phyloP scores from a whole-genome alignment of 1,140 invertebrate genomes.

The Solenopsis fugax region DNA sequence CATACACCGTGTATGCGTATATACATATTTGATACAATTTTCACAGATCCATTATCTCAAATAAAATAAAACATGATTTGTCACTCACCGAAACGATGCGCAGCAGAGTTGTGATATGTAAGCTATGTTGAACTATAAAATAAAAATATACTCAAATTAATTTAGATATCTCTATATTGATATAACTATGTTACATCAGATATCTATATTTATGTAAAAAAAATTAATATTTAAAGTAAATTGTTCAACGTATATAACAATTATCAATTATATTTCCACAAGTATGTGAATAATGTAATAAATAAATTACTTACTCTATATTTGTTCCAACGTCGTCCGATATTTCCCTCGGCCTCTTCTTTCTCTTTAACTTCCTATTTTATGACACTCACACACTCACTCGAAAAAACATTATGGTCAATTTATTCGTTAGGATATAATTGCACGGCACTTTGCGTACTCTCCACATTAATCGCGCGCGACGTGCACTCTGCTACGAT shows the following conservation, averaged over 20 bases:
- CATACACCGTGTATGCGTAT: background rate
- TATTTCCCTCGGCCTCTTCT: background rate
- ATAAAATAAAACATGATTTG: conserved; percentile 38
- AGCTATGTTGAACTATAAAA: background rate
- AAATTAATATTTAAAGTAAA: conserved; percentile 6
- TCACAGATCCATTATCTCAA: conserved; percentile 22
- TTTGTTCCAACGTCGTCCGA: background rate
- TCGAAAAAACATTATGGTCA: background rate
- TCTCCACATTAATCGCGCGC: background rate
- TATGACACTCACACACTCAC: background rate
- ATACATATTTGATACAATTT: background rate
- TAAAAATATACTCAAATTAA: conserved; percentile 14
- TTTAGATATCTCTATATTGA: background rate
- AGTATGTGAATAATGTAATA: background rate
- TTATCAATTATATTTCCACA: background rate
- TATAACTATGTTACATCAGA: background rate
- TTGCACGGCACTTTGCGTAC: background rate
- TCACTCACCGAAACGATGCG: background rate
- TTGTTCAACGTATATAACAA: background rate
- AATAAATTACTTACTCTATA: background rate
- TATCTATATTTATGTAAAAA: background rate
- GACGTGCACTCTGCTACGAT: background rate
- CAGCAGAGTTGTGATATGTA: background rate
- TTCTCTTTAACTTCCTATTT: background rate
- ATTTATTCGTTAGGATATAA: conserved; percentile 1